Conservation (phyloP, 2,113 vertebrate species). For the Dascyllus trimaculatus region DNA sequence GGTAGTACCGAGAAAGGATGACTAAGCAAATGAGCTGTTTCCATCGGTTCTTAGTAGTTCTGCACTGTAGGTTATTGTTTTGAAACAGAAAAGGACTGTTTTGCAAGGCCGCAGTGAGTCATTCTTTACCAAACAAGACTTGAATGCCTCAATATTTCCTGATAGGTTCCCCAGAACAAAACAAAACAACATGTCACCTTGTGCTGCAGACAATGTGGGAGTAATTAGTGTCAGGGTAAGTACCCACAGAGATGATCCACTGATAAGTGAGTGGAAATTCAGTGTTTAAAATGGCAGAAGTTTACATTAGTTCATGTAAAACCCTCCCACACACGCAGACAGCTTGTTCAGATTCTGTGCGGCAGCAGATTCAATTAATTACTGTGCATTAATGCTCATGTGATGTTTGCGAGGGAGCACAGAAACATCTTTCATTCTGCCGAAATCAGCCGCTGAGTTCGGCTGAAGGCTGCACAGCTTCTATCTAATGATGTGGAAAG, state of each 20-base stretch:
- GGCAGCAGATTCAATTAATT: not conserved
- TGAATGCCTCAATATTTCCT: constrained; percentile 25
- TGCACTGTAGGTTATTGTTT: constrained; percentile 30
- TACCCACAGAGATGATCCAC: not conserved
- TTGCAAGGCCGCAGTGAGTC: constrained; percentile 34
- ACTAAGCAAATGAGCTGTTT: constrained; percentile 27
- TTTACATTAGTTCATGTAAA: too few relatives aligned
- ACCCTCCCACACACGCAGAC: too few relatives aligned
- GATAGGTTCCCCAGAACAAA: constrained; percentile 35
- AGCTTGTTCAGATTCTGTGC: too few relatives aligned
- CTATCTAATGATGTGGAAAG: too few relatives aligned
- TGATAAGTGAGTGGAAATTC: constrained; percentile 14
- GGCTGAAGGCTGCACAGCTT: too few relatives aligned
- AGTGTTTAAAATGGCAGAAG: too few relatives aligned
- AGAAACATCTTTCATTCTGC: not conserved
- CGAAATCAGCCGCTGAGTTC: too few relatives aligned
- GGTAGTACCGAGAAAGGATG: constrained; percentile 6
- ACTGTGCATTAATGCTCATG: not conserved
- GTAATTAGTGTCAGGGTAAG: constrained; percentile 38
- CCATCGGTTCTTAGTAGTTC: constrained; percentile 7
- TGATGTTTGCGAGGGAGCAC: not conserved
- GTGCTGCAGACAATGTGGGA: constrained; percentile 48
- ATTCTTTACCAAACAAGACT: not conserved
- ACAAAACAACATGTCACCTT: constrained; percentile 27
- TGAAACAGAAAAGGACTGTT: constrained; percentile 20